These are phyloP conservation scores for Protobothrops flavoviridis DNA, from an alignment of 2,113 vertebrate species.

Conservation along the genomic window DNA sequence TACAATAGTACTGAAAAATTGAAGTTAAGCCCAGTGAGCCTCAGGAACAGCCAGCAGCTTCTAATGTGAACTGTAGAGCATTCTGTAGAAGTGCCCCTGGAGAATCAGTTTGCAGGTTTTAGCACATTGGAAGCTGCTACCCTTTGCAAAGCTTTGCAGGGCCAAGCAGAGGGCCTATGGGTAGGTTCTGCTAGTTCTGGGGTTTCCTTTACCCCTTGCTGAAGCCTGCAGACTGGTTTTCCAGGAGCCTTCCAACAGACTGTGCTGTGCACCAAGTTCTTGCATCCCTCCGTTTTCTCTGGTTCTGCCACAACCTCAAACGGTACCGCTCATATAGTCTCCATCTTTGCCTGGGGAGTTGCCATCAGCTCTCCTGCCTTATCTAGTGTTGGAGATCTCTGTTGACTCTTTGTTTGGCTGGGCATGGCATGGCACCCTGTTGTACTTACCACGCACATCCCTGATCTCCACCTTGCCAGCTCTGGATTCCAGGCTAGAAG, in stretches of 20 bases:
- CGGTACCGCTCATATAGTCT: not conserved
- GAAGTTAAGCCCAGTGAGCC: not conserved
- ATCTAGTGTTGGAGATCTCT: not conserved
- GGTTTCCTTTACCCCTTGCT: not conserved
- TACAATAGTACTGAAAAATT: not conserved
- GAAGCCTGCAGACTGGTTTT: not conserved
- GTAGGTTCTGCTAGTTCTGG: not conserved
- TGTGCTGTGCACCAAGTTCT: not conserved
- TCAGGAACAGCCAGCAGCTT: not conserved
- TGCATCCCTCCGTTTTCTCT: not conserved
- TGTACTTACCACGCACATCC: not conserved
- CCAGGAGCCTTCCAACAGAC: not conserved
- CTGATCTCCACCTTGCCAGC: not conserved
- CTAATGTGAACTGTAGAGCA: not conserved
- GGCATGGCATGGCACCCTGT: not conserved
- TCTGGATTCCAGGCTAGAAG: not conserved
- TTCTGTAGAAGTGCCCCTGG: not conserved
- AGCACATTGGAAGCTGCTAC: not conserved
- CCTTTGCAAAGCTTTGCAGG: not conserved
- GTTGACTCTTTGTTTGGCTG: not conserved
- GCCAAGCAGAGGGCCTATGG: not conserved
- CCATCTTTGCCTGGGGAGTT: not conserved
- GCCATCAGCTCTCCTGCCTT: not conserved
- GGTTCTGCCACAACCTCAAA: not conserved
- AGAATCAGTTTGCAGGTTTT: no score